phyloP scores from a whole-genome alignment of 2,113 vertebrate species.

The Promerops cafer region DNA sequence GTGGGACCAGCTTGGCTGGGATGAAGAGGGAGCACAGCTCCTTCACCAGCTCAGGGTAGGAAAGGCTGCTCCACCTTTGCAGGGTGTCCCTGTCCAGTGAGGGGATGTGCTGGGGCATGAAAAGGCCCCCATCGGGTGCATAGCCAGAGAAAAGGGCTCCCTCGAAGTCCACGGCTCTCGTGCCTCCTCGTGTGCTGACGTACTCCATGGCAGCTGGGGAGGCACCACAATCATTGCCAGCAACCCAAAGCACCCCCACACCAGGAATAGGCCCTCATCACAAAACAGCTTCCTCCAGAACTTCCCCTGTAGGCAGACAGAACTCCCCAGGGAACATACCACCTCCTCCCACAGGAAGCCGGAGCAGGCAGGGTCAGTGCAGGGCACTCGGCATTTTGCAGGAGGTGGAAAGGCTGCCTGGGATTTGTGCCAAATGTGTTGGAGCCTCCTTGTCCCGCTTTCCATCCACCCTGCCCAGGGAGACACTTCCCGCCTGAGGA shows the following conservation, averaged over 20 bases:
- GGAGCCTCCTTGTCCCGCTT: rapidly evolving
- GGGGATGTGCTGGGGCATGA: slow-evolving; percentile 82
- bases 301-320: neutral
- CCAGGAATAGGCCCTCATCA: neutral
- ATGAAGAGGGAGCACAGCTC: slow-evolving; percentile 85
- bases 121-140: slow-evolving; percentile 86
- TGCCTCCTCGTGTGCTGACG: slow-evolving; percentile 81
- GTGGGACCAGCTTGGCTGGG: slow-evolving; percentile 69
- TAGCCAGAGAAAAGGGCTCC: slow-evolving; percentile 86
- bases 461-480: neutral
- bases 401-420: rapidly evolving
- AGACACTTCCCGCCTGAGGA: neutral
- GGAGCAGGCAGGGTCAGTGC: rapidly evolving
- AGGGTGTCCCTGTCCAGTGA: slow-evolving; percentile 69
- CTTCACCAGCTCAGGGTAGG: slow-evolving; percentile 80
- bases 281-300: neutral
- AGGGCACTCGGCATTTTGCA: rapidly evolving
- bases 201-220: slow-evolving; percentile 74
- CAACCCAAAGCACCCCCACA: neutral
- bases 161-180: slow-evolving; percentile 68
- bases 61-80: slow-evolving; percentile 72
- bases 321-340: neutral
- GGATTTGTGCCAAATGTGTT: neutral
- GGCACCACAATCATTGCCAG: neutral
- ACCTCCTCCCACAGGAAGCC: neutral